Base-by-base conservation (phyloP, 1,140 invertebrate genomes). In the Cotesia typhae region DNA sequence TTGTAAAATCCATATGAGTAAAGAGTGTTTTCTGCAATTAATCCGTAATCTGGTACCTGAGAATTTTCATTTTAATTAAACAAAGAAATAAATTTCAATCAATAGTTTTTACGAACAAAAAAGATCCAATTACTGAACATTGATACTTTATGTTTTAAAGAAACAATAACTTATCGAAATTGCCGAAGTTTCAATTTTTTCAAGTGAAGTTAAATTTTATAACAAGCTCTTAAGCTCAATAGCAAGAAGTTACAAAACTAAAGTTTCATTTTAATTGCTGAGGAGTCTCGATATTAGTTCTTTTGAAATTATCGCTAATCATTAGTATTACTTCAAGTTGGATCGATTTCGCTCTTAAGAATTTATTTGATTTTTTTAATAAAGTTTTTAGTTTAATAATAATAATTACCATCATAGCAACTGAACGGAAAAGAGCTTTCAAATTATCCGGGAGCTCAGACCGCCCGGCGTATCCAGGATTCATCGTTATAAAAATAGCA, bases 401-500 rank as follows among this genome's bases (percentile, higher is more conserved):
- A n/a, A 57, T 9, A 60, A 53, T 67, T 57, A 87, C 96, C 96
- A 98, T 98, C 97, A 99, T 99, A 36, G 96, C 96, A 12, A 99
- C 96, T 2, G 96, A 94, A 75, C 97, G 90, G 89, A 99, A 98
- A 4, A 98, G 84, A 0, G 96, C 95, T 87, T 97, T 98, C n/a
- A 98, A 87, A 88, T 98, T 98, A 84, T 98, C 96, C 0, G 96
- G 96, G 35, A 98, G 86, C 82, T 98, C 95, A 0, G 94, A 94
- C 75, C 96, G 88, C 1, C 96, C 95, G 20, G 96, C 95, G 84
- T 98, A 97, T 70, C 95, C 94, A 7, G 96, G 96, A 88, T 97
- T 97, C 96, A 98, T 98, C 4, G 96, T 98, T 71, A 98, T 98
- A 78, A 98, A 98, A 4, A 97, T 93, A 3, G 96, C 94, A 83